Percentiles rank a stretch among this genome's conserved stretches.
These are phyloP conservation scores for Stenodera caucasica DNA, from an alignment of 2,888 invertebrate genomes.

Conservation along the genomic window DNA sequence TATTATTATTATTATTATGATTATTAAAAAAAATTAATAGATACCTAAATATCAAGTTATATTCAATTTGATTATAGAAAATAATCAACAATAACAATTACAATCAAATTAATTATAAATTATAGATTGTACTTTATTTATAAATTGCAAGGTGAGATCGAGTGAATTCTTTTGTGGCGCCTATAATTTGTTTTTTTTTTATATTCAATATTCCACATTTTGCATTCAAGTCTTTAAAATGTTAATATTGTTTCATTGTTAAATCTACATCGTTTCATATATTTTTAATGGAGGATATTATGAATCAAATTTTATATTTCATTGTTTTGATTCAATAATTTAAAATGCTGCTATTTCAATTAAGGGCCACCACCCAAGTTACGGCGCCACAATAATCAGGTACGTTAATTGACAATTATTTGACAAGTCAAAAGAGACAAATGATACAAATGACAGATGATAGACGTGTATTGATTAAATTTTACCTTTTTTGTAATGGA, in stretches of 20 bases:
- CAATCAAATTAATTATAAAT: not conserved
- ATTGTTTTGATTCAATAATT: too few species aligned
- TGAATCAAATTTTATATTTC: too few species aligned
- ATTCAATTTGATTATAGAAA: not conserved
- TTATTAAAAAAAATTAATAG: too few species aligned
- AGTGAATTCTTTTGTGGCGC: not conserved
- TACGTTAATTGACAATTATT: too few species aligned
- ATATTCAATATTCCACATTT: not conserved
- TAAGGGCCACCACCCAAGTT: not conserved
- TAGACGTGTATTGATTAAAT: not conserved
- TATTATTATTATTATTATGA: too few species aligned
- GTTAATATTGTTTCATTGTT: not conserved
- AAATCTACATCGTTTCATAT: not conserved
- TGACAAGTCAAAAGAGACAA: not conserved
- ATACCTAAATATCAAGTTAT: not conserved
- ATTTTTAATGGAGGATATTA: not conserved
- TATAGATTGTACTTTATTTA: not conserved
- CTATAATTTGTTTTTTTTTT: not conserved
- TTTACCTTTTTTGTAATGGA: not conserved
- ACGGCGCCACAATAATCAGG: not conserved
- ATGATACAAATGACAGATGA: not conserved
- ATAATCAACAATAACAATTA: not conserved
- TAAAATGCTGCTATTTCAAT: too few species aligned
- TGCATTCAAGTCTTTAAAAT: conserved; percentile 1
- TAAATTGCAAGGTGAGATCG: not conserved